phyloP scores from a whole-genome alignment of 2,888 invertebrate genomes.

The Drymonia ruficornis region DNA sequence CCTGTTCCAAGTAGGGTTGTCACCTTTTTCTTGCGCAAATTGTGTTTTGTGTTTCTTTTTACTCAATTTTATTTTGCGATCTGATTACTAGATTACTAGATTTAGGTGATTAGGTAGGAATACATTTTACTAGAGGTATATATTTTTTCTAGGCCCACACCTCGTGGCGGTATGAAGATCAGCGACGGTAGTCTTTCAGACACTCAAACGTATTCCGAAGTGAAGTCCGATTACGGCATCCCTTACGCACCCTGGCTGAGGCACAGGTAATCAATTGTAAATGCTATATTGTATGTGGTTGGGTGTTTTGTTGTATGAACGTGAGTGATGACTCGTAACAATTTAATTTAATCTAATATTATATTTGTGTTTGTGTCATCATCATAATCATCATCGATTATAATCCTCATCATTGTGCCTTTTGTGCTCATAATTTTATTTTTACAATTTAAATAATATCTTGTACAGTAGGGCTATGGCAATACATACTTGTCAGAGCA shows the following conservation, averaged over 20 bases:
- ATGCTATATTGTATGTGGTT: conserved; percentile 38
- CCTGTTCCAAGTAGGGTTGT: no score
- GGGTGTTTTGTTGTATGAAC: conserved; percentile 33
- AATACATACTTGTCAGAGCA: not conserved
- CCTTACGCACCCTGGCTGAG: conserved; percentile 94
- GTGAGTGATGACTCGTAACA: conserved; percentile 31
- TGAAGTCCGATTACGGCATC: conserved; percentile 91
- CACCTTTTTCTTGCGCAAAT: no score
- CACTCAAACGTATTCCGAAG: conserved; percentile 90
- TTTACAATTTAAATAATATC: conserved; percentile 12
- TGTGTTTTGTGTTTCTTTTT: no score
- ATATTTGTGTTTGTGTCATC: conserved; percentile 23
- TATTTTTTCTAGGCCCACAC: conserved; percentile 66
- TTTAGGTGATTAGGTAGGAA: no score
- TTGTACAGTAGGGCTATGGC: conserved; percentile 13
- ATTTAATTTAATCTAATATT: conserved; percentile 18
- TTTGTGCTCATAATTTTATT: conserved; percentile 34
- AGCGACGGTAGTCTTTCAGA: conserved; percentile 94
- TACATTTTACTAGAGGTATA: not conserved
- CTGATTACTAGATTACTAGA: no score
- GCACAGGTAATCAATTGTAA: conserved; percentile 86
- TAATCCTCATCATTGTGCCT: conserved; percentile 29
- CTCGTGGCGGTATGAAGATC: conserved; percentile 83
- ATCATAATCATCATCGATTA: conserved; percentile 21
- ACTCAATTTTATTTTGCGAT: no score